Evolutionary conservation across 2,888 invertebrate genomes (phyloP), one percentile per base, ranked within the genome.

Genomic region (Perdita meconis): DNA sequence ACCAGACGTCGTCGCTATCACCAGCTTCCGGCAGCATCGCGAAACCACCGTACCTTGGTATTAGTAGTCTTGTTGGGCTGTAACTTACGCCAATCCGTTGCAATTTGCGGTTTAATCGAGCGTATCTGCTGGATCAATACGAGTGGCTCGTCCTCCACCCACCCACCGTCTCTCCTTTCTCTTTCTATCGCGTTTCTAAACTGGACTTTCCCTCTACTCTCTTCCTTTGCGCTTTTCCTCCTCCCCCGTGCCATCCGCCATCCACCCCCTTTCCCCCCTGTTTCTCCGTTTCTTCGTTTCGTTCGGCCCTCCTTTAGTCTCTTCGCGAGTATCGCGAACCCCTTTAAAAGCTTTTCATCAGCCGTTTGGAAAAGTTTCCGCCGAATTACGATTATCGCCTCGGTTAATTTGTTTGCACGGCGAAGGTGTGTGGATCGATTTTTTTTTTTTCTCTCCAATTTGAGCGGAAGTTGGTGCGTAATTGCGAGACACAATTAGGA

Each of bases 31-130:
- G 59, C 51, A 36, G 68, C 69, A 78, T 84, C 84, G 65, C 68
- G 66, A 75, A 75, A 69, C 55, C 78, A 55, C 64, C 66, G 63
- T 55, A 68, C 51, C 53, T 69, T 63, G 60, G 69, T 69, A 70
- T 70, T 67, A 59, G 76, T 78, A 77, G 71, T 71, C 80, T 86
- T 82, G 85, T 85, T 87, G 79, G 83, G 82, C 80, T 83, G 83
- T 84, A 88, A 86, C 84, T 83, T 82, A 84, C 85, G 85, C 83
- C 88, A 88, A 88, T 88, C 83, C 87, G 83, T 78, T 83, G 88
- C 88, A 89, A 89, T 89, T 88, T 89, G 84, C 75, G 82, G 88
- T 86, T 87, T 89, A 87, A 89, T 86, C 88, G 88, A 88, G 87
- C 87, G 87, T 88, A 88, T 88, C 87, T 81, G 83, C 71, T 82